Percentiles rank a stretch among this genome's conserved stretches.
Conservation (phyloP, 2,888 invertebrate genomes). For the Pyrrhosoma nymphula region DNA sequence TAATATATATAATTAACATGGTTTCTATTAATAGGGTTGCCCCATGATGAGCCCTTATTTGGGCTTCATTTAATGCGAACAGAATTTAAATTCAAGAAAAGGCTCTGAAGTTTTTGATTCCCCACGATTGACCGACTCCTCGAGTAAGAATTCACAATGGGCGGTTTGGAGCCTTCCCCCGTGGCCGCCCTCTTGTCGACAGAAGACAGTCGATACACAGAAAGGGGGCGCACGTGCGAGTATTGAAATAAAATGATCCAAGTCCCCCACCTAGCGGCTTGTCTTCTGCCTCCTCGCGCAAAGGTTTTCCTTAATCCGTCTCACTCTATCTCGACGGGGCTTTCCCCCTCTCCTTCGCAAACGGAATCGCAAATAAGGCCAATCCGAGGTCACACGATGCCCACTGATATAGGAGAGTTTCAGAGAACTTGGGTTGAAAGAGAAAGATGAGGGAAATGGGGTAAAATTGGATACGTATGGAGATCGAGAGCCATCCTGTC, state of each 20-base stretch:
- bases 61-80: no score
- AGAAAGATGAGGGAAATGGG: neutral
- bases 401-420: neutral
- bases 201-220: neutral
- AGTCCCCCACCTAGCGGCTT: neutral
- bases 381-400: neutral
- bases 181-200: no score
- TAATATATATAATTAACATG: no score
- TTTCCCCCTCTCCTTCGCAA: neutral
- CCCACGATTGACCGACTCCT: no score
- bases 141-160: no score
- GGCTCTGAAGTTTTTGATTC: no score
- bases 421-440: neutral
- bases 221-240: neutral
- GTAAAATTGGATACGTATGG: no score
- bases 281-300: neutral
- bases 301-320: neutral
- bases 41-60: no score
- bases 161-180: no score
- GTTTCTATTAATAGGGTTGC: no score
- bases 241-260: neutral
- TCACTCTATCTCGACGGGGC: neutral
- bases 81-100: no score
- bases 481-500: no score
- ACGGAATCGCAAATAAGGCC: neutral